A percentile compares a stretch with the other conserved stretches of the same genome.
Evolutionary conservation across 2,888 invertebrate species (phyloP).

Genomic region (Apeira syringaria): DNA sequence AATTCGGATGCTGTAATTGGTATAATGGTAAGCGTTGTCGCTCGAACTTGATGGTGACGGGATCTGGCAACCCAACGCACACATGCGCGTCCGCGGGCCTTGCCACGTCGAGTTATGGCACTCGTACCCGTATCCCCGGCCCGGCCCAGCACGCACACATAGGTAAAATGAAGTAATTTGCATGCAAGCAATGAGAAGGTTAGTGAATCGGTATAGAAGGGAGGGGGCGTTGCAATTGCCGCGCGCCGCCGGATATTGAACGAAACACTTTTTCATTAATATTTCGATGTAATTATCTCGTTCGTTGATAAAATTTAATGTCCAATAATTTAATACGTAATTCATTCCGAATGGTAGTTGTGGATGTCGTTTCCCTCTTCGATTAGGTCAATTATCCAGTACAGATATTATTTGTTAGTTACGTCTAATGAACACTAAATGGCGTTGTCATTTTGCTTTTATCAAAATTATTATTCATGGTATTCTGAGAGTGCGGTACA

Average conservation of each 20-base stretch:
- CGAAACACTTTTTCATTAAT: constrained; percentile 49
- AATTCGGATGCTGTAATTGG: constrained; percentile 51
- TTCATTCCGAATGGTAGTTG: constrained; percentile 54
- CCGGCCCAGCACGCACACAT: constrained; percentile 37
- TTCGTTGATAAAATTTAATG: constrained; percentile 57
- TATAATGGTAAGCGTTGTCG: constrained; percentile 34
- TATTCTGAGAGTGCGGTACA: constrained; percentile 75
- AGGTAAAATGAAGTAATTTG: constrained; percentile 53
- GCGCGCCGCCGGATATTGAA: constrained; percentile 33
- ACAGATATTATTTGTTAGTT: background rate
- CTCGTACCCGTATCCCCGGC: constrained; percentile 17
- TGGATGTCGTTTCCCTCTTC: constrained; percentile 39
- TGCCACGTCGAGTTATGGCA: too few relatives aligned
- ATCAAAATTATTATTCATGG: constrained; percentile 39
- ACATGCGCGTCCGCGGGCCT: constrained; percentile 41
- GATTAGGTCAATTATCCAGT: constrained; percentile 32
- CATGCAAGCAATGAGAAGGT: constrained; percentile 76
- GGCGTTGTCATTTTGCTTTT: constrained; percentile 41
- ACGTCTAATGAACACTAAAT: background rate
- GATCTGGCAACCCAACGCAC: constrained; percentile 52
- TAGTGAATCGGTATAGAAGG: constrained; percentile 73
- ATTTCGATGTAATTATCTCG: constrained; percentile 64
- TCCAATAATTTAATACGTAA: constrained; percentile 63
- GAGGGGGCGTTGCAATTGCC: constrained; percentile 45
- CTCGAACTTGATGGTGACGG: constrained; percentile 11